Conservation (phyloP, 2,113 vertebrate species). For the Solea solea region DNA sequence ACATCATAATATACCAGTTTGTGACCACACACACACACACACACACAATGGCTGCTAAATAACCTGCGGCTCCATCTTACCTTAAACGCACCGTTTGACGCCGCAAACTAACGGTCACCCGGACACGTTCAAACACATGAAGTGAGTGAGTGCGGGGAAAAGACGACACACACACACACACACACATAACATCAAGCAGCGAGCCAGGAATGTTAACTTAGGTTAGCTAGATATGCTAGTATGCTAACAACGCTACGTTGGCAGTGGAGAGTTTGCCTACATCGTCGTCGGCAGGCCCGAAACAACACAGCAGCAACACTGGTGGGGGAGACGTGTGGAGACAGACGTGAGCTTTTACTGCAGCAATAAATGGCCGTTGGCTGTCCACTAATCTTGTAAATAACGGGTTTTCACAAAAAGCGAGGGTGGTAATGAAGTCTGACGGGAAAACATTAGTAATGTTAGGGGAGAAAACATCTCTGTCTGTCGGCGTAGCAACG, state of each 20-base stretch:
- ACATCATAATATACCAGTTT: no score
- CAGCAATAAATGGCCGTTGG: no score
- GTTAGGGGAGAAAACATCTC: background rate
- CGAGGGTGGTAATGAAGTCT: background rate
- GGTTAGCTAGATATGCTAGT: constrained; percentile 25
- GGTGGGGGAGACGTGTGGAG: background rate
- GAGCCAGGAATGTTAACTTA: constrained; percentile 37
- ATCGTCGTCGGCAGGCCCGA: constrained; percentile 47
- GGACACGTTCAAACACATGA: background rate
- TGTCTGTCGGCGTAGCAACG: constrained; percentile 8
- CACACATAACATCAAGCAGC: background rate
- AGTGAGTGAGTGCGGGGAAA: background rate
- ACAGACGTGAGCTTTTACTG: background rate
- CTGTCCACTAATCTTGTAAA: background rate
- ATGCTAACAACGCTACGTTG: constrained; percentile 71
- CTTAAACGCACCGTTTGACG: background rate
- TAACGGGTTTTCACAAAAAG: background rate
- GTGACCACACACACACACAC: background rate
- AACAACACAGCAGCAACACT: background rate
- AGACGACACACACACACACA: background rate
- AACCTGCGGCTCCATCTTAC: background rate
- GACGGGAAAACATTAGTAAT: background rate
- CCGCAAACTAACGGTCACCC: background rate
- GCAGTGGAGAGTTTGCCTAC: constrained; percentile 40
- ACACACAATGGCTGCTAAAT: background rate